Percentiles rank a stretch among this genome's conserved stretches.
phyloP scores from a whole-genome alignment of 2,797 vertebrate species.

The Pteropus rufus region DNA sequence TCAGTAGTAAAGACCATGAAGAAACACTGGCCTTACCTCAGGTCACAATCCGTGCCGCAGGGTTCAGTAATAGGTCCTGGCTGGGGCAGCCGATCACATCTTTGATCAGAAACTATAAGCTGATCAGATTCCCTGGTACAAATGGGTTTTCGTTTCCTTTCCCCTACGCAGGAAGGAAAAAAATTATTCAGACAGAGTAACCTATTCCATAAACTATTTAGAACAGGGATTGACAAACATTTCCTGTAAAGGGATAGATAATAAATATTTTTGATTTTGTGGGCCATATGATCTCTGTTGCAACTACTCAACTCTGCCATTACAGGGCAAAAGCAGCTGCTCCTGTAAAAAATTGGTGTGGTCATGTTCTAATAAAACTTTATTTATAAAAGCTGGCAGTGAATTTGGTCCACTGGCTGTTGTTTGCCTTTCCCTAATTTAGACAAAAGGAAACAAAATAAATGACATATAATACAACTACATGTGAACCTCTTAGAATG shows the following conservation, averaged over 20 bases:
- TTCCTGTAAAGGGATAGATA: background rate
- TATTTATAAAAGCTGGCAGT: too few species aligned
- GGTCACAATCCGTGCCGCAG: conserved; percentile 95
- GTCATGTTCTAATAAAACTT: too few species aligned
- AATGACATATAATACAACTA: too few species aligned
- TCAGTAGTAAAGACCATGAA: background rate
- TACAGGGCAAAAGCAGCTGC: too few species aligned
- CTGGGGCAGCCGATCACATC: conserved; percentile 89
- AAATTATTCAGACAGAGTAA: background rate
- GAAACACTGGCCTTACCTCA: conserved; percentile 86
- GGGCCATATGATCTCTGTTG: too few species aligned
- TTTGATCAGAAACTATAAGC: conserved; percentile 95
- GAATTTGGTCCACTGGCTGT: too few species aligned
- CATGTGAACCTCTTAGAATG: too few species aligned
- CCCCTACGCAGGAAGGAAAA: conserved; percentile 83
- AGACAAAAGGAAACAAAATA: too few species aligned
- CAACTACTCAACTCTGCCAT: too few species aligned
- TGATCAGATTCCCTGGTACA: conserved; percentile 95
- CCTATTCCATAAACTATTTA: background rate
- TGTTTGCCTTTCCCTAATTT: too few species aligned
- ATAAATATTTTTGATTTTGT: too few species aligned
- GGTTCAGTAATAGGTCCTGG: conserved; percentile 89
- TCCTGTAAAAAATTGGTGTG: too few species aligned
- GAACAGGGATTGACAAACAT: background rate
- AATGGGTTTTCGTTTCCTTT: conserved; percentile 91